Conservation (phyloP, 2,113 vertebrate genomes). For the Triplophysa siluroides region DNA sequence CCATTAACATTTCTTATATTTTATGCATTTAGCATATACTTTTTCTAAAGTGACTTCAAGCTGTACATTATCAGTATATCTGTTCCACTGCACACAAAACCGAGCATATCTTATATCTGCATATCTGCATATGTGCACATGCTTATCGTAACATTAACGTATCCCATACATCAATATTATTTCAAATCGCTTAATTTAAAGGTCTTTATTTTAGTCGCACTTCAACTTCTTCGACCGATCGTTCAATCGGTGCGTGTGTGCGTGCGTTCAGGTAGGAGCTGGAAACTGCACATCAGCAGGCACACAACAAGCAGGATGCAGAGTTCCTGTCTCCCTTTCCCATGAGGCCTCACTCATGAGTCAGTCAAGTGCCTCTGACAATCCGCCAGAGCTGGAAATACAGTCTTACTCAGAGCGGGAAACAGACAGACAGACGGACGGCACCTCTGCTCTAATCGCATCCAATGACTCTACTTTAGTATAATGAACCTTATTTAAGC, state of each 20-base stretch:
- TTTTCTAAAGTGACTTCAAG: too few species aligned
- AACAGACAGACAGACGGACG: slow-evolving; percentile 33
- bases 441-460: slow-evolving; percentile 11
- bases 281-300: slow-evolving; percentile 41
- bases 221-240: not conserved
- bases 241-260: not conserved
- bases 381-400: slow-evolving; percentile 35
- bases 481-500: slow-evolving; percentile 17
- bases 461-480: slow-evolving; percentile 16
- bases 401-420: slow-evolving; percentile 12
- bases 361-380: slow-evolving; percentile 35
- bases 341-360: slow-evolving; percentile 35
- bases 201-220: too few species aligned
- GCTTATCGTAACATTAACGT: too few species aligned
- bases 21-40: too few species aligned
- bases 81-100: too few species aligned
- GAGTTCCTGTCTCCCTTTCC: slow-evolving; percentile 40
- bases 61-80: too few species aligned
- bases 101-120: too few species aligned
- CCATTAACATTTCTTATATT: too few species aligned
- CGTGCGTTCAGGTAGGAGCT: slow-evolving; percentile 30
- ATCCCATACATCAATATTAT: too few species aligned
- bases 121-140: too few species aligned
- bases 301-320: slow-evolving; percentile 44
- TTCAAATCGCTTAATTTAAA: too few species aligned